A percentile compares a stretch with the other conserved stretches of the same genome.
These are phyloP conservation scores for Ammodytes dubius DNA, from an alignment of 2,113 vertebrate species.

Conservation along the genomic window DNA sequence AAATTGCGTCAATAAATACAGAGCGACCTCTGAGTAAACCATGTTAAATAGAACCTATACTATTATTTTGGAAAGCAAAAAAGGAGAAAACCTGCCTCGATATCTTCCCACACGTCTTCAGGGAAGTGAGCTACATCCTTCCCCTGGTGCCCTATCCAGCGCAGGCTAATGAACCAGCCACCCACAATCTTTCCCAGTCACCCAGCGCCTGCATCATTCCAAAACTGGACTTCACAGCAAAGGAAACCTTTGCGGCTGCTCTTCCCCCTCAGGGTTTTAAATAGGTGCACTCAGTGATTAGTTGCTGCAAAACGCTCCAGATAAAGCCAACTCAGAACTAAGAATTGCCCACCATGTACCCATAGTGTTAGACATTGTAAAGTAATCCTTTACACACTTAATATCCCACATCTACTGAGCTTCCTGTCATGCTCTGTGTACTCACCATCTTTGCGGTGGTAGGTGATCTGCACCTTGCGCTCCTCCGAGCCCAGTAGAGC, in stretches of 20 bases:
- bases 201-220: slow-evolving; percentile 45
- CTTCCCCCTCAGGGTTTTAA: slow-evolving; percentile 32
- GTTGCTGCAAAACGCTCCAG: slow-evolving; percentile 53
- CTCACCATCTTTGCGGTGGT: slow-evolving; percentile 97
- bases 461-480: slow-evolving; percentile 95
- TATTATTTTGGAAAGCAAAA: slow-evolving; percentile 7
- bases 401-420: neutral
- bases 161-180: slow-evolving; percentile 57
- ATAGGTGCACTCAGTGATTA: slow-evolving; percentile 46
- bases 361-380: neutral
- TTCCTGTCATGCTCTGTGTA: slow-evolving; percentile 1
- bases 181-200: slow-evolving; percentile 11
- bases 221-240: slow-evolving; percentile 54
- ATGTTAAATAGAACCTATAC: neutral
- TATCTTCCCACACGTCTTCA: slow-evolving; percentile 35
- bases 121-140: slow-evolving; percentile 70
- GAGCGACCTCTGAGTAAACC: neutral
- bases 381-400: neutral
- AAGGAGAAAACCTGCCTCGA: neutral
- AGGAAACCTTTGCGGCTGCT: slow-evolving; percentile 55
- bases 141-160: slow-evolving; percentile 26
- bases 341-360: slow-evolving; percentile 40
- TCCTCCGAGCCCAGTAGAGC: slow-evolving; percentile 95
- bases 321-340: slow-evolving; percentile 41
- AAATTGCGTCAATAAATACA: slow-evolving; percentile 13